Evolutionary conservation across 2,113 vertebrate species (phyloP).

Genomic region (Mesembrinibis cayennensis): DNA sequence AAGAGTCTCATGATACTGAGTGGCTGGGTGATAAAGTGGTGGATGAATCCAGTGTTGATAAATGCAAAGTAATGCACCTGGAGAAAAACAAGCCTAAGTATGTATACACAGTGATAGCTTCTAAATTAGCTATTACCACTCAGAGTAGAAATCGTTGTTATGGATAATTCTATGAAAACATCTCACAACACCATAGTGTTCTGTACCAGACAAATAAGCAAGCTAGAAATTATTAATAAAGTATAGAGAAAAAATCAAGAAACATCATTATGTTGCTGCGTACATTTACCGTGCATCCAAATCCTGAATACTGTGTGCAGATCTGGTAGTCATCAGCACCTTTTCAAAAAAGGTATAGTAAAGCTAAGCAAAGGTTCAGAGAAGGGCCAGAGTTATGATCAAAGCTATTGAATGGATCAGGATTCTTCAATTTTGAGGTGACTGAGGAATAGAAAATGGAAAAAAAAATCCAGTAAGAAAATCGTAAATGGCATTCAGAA

Average conservation of each 20-base stretch:
- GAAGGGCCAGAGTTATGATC: not conserved
- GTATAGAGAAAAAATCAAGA: not conserved
- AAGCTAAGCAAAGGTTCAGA: not conserved
- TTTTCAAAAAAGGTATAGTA: not conserved
- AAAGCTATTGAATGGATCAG: not conserved
- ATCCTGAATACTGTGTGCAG: not conserved
- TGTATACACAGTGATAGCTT: not conserved
- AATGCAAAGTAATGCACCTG: constrained; percentile 24
- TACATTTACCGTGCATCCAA: not conserved
- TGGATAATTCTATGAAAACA: constrained; percentile 6
- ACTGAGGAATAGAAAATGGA: not conserved
- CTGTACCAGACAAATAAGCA: not conserved
- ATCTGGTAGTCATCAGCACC: not conserved
- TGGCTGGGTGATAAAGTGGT: constrained; percentile 22
- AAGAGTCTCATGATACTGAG: not conserved
- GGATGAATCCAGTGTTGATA: not conserved
- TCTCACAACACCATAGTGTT: not conserved
- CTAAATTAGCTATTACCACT: constrained; percentile 31
- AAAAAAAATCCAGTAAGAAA: not conserved
- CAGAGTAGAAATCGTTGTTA: not conserved
- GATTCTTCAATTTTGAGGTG: not conserved
- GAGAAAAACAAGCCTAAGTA: constrained; percentile 13
- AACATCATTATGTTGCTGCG: not conserved
- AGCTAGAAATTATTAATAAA: constrained; percentile 3
- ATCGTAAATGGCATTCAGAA: not conserved